These are phyloP conservation scores for Polyommatus icarus DNA, from an alignment of 2,888 invertebrate species.

Conservation along the genomic window DNA sequence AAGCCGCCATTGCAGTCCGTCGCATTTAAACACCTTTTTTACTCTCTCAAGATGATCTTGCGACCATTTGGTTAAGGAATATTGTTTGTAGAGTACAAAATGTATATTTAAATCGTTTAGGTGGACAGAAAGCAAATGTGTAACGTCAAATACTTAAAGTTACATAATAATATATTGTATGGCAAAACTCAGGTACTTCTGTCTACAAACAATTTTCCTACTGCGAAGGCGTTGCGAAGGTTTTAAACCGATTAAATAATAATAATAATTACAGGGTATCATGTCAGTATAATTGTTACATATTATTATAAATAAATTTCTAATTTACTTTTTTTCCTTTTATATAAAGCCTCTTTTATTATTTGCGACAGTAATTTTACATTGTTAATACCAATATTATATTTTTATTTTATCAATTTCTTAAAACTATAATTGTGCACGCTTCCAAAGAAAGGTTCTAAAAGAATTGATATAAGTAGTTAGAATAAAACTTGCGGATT, in stretches of 20 bases:
- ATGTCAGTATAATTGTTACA: background rate
- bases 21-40: no score
- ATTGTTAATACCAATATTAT: background rate
- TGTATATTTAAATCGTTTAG: background rate
- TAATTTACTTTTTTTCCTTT: background rate
- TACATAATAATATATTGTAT: background rate
- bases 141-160: background rate
- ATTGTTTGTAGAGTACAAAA: constrained; percentile 4
- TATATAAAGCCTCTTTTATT: background rate
- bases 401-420: background rate
- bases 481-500: background rate
- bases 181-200: constrained; percentile 6
- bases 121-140: background rate
- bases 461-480: background rate
- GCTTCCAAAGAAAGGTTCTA: background rate
- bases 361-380: background rate
- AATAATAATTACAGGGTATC: background rate
- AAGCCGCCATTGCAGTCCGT: no score
- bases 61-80: background rate
- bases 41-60: no score
- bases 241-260: background rate
- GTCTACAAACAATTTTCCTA: background rate
- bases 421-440: background rate
- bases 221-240: background rate
- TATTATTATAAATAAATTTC: background rate